Conservation (phyloP, 2,888 invertebrate species). For the Troglohyphantes excavatus region DNA sequence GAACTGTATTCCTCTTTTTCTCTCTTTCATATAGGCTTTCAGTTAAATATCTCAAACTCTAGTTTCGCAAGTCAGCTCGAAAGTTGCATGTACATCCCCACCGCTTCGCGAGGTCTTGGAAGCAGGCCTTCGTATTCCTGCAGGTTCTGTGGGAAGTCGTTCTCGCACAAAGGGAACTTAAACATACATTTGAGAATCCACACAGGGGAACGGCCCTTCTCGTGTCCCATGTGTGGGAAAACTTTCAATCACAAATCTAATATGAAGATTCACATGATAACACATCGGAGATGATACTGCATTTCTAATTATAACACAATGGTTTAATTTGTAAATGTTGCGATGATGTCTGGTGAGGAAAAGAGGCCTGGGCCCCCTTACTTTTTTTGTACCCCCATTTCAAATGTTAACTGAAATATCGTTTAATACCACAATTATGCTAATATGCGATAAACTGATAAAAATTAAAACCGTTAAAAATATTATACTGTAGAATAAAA, state of each 20-base stretch:
- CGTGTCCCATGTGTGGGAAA: not conserved
- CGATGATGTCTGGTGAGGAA: no score
- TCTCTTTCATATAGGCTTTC: not conserved
- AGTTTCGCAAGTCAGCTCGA: not conserved
- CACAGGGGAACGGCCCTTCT: not conserved
- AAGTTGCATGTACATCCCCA: not conserved
- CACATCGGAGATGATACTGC: not conserved
- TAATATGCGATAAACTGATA: no score
- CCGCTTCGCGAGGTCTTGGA: no score
- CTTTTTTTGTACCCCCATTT: no score
- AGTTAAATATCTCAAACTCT: not conserved
- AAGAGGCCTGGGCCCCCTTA: no score
- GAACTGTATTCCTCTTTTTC: no score
- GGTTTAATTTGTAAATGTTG: no score
- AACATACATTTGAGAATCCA: not conserved
- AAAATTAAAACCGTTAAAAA: no score
- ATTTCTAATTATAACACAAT: no score
- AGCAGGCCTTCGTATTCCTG: not conserved
- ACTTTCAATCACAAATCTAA: not conserved
- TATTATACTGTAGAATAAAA: no score
- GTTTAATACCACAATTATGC: no score
- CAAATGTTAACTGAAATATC: no score
- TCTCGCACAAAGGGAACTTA: not conserved
- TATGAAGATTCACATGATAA: not conserved
- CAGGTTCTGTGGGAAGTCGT: slow-evolving; percentile 9